phyloP scores from a whole-genome alignment of 35 echinoderm and acorn worm species.

The Apostichopus parvimensis region DNA sequence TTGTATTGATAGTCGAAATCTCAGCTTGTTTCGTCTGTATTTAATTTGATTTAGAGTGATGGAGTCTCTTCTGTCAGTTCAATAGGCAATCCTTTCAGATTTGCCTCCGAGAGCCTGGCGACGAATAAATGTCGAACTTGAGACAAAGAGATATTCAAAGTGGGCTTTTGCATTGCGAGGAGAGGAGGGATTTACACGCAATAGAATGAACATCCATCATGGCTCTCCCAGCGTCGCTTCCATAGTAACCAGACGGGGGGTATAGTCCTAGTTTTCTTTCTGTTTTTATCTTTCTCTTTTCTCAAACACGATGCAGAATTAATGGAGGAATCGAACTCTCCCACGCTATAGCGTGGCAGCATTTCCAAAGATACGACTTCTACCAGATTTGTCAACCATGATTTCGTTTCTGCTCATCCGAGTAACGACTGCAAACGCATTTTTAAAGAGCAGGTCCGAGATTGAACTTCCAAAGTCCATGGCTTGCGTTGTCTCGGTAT shows the following conservation, averaged over 20 bases:
- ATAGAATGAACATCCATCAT: constrained; percentile 3
- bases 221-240: not conserved
- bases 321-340: not conserved
- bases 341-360: not conserved
- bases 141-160: constrained; percentile 7
- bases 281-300: not conserved
- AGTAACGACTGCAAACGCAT: not conserved
- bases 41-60: constrained; percentile 43
- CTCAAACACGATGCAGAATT: constrained; percentile 1
- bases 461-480: not conserved
- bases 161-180: not conserved
- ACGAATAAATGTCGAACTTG: constrained; percentile 28
- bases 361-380: not conserved
- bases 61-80: constrained; percentile 20
- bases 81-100: constrained; percentile 17
- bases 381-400: constrained; percentile 16
- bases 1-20: not conserved
- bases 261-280: not conserved
- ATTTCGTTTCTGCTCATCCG: constrained; percentile 35
- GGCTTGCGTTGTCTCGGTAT: constrained; percentile 16
- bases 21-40: not conserved
- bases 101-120: not conserved
- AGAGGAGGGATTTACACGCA: constrained; percentile 9
- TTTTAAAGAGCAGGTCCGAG: not conserved
- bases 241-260: constrained; percentile 25